phyloP scores from a whole-genome alignment of 1,140 invertebrate genomes.

The Calliphora vicina region DNA sequence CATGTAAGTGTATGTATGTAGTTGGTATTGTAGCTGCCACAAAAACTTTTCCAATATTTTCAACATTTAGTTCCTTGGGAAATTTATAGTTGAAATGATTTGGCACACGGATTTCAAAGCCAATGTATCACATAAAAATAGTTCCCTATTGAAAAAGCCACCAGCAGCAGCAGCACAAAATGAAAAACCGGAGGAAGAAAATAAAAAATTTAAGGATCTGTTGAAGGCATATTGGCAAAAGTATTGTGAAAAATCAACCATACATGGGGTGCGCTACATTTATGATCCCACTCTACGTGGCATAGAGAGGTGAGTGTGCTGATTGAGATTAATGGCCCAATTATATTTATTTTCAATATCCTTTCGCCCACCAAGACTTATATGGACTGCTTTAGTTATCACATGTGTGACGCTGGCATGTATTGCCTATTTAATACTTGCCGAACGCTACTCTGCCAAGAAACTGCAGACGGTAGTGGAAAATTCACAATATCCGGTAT shows the following conservation, averaged over 20 bases:
- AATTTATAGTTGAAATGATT: neutral
- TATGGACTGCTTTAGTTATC: conserved; percentile 49
- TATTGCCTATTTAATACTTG: conserved; percentile 48
- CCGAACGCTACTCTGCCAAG: conserved; percentile 50
- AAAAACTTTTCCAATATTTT: neutral
- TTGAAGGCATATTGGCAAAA: conserved; percentile 47
- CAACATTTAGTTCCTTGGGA: neutral
- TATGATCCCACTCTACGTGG: conserved; percentile 52
- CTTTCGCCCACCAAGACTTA: conserved; percentile 42
- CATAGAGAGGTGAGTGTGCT: conserved; percentile 46
- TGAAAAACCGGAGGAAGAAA: neutral
- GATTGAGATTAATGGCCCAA: neutral
- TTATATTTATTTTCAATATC: conserved; percentile 25
- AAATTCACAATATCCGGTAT: conserved; percentile 72
- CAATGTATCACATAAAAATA: neutral
- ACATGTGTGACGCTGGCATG: conserved; percentile 46
- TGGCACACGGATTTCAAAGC: conserved; percentile 19
- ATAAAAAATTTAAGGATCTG: conserved; percentile 37
- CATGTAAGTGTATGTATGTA: neutral
- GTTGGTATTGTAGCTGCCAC: neutral
- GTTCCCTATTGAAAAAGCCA: neutral
- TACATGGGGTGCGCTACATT: conserved; percentile 55
- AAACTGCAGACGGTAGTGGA: conserved; percentile 67
- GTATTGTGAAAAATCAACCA: conserved; percentile 55
- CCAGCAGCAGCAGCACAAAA: neutral